phyloP scores from a whole-genome alignment of 2,888 invertebrate genomes.

The Aelia acuminata region DNA sequence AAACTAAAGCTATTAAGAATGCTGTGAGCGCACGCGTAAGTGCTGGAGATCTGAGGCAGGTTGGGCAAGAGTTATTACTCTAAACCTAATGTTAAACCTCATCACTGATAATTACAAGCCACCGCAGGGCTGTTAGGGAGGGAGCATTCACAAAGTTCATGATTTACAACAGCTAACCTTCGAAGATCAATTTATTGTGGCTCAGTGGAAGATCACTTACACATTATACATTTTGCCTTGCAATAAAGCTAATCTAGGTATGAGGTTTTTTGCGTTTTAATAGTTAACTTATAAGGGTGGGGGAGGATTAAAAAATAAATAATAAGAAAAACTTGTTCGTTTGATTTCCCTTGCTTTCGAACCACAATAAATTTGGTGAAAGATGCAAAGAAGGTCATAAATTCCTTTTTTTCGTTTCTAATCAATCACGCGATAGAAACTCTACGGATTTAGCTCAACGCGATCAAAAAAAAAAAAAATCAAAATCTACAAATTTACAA shows the following conservation, averaged over 20 bases:
- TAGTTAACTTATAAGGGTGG: too few relatives aligned
- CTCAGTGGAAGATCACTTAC: too few relatives aligned
- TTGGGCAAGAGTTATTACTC: constrained; percentile 5
- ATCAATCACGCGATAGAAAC: neutral
- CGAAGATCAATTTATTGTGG: neutral
- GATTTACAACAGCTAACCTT: neutral
- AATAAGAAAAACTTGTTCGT: too few relatives aligned
- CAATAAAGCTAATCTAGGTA: too few relatives aligned
- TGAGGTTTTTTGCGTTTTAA: too few relatives aligned
- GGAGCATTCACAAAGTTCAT: neutral
- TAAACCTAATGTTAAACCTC: neutral
- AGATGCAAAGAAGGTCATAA: neutral
- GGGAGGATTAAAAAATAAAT: too few relatives aligned
- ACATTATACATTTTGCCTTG: too few relatives aligned
- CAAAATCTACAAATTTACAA: too few relatives aligned
- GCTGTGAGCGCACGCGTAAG: neutral
- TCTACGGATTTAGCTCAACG: too few relatives aligned
- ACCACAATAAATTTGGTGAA: neutral
- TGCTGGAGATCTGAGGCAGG: neutral
- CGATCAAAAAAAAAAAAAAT: too few relatives aligned
- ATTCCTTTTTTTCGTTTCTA: neutral
- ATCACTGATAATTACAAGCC: neutral
- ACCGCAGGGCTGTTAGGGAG: neutral
- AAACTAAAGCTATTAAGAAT: neutral
- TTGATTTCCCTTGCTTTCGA: neutral